Evolutionary conservation across 35 echinoderm and acorn worm genomes (phyloP).

Genomic region (Diadema setosum): DNA sequence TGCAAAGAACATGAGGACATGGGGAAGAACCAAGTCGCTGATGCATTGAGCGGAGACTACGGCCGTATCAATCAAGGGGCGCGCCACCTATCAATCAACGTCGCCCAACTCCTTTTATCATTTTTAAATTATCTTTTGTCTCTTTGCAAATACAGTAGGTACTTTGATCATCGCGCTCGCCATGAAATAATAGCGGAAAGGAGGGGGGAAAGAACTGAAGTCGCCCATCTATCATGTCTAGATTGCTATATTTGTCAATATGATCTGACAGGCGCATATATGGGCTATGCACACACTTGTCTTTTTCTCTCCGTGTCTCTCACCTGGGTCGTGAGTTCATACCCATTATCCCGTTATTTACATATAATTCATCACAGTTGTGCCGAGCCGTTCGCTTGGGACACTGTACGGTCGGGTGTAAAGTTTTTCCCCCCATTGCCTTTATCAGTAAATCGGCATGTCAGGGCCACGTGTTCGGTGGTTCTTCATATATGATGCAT

Average conservation of each 20-base stretch:
- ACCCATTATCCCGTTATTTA: background rate
- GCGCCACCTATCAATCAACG: background rate
- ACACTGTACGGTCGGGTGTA: too few species aligned
- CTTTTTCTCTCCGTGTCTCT: background rate
- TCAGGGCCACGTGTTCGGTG: too few species aligned
- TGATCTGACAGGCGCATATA: background rate
- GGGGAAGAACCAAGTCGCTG: too few species aligned
- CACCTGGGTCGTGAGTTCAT: background rate
- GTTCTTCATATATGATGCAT: too few species aligned
- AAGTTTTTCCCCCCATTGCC: too few species aligned
- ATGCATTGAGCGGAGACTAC: too few species aligned
- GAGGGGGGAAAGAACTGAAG: too few species aligned
- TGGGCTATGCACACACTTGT: background rate
- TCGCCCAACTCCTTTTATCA: background rate
- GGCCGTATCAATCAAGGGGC: too few species aligned
- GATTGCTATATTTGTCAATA: background rate
- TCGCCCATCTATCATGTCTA: conserved; percentile 9
- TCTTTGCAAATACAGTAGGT: background rate
- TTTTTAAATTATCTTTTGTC: conserved; percentile 6
- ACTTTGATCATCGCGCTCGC: background rate
- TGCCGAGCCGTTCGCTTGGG: too few species aligned
- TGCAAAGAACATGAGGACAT: too few species aligned
- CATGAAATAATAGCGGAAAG: conserved; percentile 8
- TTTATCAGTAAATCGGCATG: too few species aligned
- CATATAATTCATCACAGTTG: too few species aligned